A percentile compares a stretch with the other conserved stretches of the same genome.
phyloP scores from a whole-genome alignment of 2,797 vertebrate genomes.

The Notolabrus celidotus region DNA sequence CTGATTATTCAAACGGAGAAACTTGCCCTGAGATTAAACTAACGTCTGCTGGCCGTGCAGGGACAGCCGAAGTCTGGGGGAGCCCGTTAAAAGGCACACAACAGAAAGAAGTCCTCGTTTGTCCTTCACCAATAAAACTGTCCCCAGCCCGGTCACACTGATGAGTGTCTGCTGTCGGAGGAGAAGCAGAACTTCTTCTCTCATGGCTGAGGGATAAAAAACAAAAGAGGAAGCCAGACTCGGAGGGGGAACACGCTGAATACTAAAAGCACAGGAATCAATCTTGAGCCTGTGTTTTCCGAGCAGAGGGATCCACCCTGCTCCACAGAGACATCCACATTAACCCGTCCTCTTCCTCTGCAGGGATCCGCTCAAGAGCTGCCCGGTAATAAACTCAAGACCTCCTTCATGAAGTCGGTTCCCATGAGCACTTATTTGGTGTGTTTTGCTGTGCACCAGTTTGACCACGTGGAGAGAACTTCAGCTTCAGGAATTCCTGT shows the following conservation, averaged over 20 bases:
- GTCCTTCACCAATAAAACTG: too few relatives aligned
- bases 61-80: too few relatives aligned
- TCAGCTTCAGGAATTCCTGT: slow-evolving; percentile 88
- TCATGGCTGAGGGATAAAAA: not conserved
- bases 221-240: slow-evolving; percentile 2
- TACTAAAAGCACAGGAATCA: slow-evolving; percentile 26
- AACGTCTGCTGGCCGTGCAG: too few relatives aligned
- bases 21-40: too few relatives aligned
- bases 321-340: slow-evolving; percentile 10
- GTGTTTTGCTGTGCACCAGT: slow-evolving; percentile 96
- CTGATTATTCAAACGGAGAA: too few relatives aligned
- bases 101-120: too few relatives aligned
- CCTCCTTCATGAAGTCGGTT: slow-evolving; percentile 89
- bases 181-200: not conserved
- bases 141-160: too few relatives aligned
- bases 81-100: too few relatives aligned
- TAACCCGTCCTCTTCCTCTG: slow-evolving; percentile 15
- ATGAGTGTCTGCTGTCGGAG: not conserved
- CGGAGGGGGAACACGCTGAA: slow-evolving; percentile 1
- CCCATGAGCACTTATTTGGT: slow-evolving; percentile 99
- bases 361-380: slow-evolving; percentile 59
- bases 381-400: slow-evolving; percentile 74
- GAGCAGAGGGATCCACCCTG: slow-evolving; percentile 14
- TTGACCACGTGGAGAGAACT: slow-evolving; percentile 53
- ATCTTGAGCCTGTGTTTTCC: slow-evolving; percentile 21